Evolutionary conservation across 2,113 vertebrate species (phyloP).

Genomic region (Probosciger aterrimus): DNA sequence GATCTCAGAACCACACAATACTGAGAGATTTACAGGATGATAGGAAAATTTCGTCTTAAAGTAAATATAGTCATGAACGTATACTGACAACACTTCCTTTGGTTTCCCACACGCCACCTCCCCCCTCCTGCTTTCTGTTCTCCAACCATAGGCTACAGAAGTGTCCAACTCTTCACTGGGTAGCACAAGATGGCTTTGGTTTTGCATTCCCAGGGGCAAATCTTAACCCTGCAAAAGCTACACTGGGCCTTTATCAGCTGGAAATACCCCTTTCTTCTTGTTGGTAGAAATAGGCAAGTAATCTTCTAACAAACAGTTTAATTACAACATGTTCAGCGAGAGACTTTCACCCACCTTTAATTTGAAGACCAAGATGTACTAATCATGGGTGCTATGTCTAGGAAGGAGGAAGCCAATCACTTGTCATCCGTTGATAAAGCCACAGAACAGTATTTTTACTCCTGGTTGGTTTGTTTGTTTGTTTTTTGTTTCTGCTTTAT

Average conservation of each 20-base stretch:
- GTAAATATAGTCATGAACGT: neutral
- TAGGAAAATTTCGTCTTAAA: neutral
- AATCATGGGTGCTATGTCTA: neutral
- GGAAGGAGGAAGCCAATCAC: neutral
- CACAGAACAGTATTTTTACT: neutral
- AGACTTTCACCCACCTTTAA: neutral
- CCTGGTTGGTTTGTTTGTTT: neutral
- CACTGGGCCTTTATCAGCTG: neutral
- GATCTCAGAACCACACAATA: neutral
- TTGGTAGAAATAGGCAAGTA: neutral
- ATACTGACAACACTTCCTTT: neutral
- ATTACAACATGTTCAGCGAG: neutral
- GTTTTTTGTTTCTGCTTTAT: neutral
- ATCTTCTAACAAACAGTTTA: neutral
- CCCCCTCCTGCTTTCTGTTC: neutral
- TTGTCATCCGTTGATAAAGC: neutral
- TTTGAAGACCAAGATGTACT: neutral
- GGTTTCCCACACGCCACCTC: neutral
- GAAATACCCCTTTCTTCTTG: neutral
- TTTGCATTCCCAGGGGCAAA: neutral
- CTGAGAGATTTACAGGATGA: neutral
- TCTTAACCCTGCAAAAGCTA: neutral
- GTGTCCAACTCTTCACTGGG: neutral
- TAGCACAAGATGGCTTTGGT: neutral
- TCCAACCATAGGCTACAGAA: neutral